Evolutionary conservation across 2,113 vertebrate genomes (phyloP), one percentile per base, ranked within the genome.

Genomic region (Solea senegalensis): DNA sequence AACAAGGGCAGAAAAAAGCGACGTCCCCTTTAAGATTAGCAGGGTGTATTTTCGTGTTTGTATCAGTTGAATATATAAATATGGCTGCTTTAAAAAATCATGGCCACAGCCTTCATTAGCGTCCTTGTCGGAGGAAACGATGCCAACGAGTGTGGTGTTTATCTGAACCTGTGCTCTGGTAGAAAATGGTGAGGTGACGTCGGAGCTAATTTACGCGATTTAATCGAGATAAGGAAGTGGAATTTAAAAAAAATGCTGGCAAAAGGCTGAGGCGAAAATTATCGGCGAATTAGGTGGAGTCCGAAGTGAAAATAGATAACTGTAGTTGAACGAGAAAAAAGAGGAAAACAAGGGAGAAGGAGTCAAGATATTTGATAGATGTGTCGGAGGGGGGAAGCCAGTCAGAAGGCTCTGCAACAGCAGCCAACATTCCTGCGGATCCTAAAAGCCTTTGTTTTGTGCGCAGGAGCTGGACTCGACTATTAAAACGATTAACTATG

Each of bases 11-110:
- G 88, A 84, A 88, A 75, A 43, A 10, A 64, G 88, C 86, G 91
- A 88, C 91, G 91, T 94, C 92, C 91, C 92, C 90, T 93, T 93
- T 91, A 91, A 93, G 91, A 91, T 75, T 81, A 89, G 90, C 88
- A 76, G 69, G 83, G 78, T 82, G 79, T 84, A 87, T 92, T 87
- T 91, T 80, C 86, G 65, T 90, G 84, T 86, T 49, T 65, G 26
- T 57, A 56, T 26, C 9, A 63, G 59, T 71, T 78, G 41, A 60
- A 67, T 50, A 26, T 28, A 75, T 53, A 44, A 74, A 58, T 46
- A 76, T 86, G 82, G 40, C 81, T 44, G 61, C 62, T 64, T 68
- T 39, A 26, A 53, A 45, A 72, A 58, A 68, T 34, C 64, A 79
- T 82, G 76, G 61, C 50, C 7, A 9, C 8, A 46, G n/a, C 7